Percentiles rank a stretch among this genome's conserved stretches.
These are phyloP conservation scores for Syrphus vitripennis DNA, from an alignment of 2,888 invertebrate genomes.

Conservation along the genomic window DNA sequence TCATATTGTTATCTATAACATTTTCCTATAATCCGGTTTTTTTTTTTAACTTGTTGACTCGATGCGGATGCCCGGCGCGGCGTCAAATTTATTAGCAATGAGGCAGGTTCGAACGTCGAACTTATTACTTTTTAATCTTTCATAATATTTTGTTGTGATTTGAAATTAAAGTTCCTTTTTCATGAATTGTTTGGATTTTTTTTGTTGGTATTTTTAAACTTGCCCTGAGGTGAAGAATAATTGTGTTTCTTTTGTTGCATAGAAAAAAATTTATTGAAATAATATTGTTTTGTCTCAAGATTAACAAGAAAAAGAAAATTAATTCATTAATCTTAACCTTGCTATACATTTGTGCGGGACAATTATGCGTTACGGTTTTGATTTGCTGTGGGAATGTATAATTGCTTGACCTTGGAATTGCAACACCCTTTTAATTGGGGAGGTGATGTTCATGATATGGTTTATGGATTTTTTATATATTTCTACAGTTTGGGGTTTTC, in stretches of 20 bases:
- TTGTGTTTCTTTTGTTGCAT: not conserved
- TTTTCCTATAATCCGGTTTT: not conserved
- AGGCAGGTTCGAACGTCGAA: not conserved
- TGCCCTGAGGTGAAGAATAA: not conserved
- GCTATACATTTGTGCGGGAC: conserved; percentile 50
- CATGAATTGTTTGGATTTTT: not conserved
- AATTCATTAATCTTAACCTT: conserved; percentile 59
- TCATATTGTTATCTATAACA: conserved; percentile 3
- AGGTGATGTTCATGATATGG: too few species aligned
- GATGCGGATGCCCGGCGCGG: not conserved
- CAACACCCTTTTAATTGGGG: not conserved
- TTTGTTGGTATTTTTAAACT: not conserved
- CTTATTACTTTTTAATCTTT: conserved; percentile 5
- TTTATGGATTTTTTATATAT: not conserved
- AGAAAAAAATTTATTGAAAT: not conserved
- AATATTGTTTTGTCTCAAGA: not conserved
- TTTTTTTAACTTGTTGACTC: not conserved
- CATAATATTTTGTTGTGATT: conserved; percentile 1
- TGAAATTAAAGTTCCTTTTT: conserved; percentile 23
- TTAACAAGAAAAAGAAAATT: not conserved
- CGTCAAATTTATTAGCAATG: not conserved
- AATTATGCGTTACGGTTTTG: conserved; percentile 1
- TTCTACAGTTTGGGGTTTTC: too few species aligned
- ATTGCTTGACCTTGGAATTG: conserved; percentile 11
- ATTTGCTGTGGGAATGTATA: not conserved